Base-by-base conservation (phyloP, 2,797 vertebrate species). In the Glyptemys insculpta region DNA sequence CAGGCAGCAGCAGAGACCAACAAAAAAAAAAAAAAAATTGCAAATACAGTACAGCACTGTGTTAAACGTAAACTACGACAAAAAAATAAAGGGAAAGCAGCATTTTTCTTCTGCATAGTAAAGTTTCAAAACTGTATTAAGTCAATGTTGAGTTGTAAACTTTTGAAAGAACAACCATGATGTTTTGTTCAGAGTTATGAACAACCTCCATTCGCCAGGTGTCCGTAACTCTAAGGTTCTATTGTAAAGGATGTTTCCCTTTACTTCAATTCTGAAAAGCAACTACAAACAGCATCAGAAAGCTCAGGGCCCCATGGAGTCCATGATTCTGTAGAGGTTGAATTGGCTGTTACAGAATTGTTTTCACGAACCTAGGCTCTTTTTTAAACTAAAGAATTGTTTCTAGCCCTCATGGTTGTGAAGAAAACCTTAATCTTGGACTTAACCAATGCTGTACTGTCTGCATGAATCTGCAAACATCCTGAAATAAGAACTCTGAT, bases 391-490 rank as follows among this genome's bases (percentile, higher is more conserved):
- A 83, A 19, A 68, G 34, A 68, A 0, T 0, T 74, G 29, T 25
- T 91, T 90, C 59, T 85, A 93, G 34, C 8, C 79, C 91, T 21
- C 2, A 3, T 50, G 56, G 88, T n/a, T 37, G 9, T 37, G n/a
- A 68, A 68, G 65, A 68, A 68, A 68, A 37, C 65, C 65, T 37
- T 68, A 68, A 68, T 68, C 34, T 37, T 68, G 65, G 18, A 37
- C 10, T 37, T 85, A 90, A 4, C 8, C 15, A 85, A 78, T 3
- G 83, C 2, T 56, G 47, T 8, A 23, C 5, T 88, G 34, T 16
- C 54, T 90, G 29, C 78, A 87, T 80, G 37, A 81, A 92, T 81
- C n/a, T 54, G 81, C n/a, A 96, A 41, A 78, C 1, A 3, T 65
- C 44, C 74, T 15, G 6, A 83, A 85, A 88, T 37, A 44, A 49